A percentile compares a stretch with the other conserved stretches of the same genome.
phyloP scores from a whole-genome alignment of 2,888 invertebrate genomes.

The Melanchra persicariae region DNA sequence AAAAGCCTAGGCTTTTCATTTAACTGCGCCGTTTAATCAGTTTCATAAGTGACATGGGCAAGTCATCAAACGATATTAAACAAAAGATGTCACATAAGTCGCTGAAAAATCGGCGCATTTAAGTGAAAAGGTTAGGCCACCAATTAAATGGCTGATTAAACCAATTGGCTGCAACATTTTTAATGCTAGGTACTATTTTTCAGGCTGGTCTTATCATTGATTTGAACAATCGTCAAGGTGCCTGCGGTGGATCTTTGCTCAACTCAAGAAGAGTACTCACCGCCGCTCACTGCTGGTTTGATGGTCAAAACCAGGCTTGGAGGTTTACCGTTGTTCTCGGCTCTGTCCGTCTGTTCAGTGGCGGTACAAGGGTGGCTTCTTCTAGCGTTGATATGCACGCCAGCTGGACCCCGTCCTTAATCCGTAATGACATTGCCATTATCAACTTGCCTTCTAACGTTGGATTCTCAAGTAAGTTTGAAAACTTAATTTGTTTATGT shows the following conservation, averaged over 20 bases:
- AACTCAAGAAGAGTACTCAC: slow-evolving; percentile 74
- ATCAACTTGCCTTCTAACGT: slow-evolving; percentile 66
- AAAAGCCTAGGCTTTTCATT: too few relatives aligned
- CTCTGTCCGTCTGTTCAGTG: slow-evolving; percentile 31
- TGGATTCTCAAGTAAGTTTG: slow-evolving; percentile 65
- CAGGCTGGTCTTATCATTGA: slow-evolving; percentile 67
- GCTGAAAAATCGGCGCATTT: too few relatives aligned
- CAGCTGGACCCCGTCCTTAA: slow-evolving; percentile 70
- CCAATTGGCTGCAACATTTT: too few relatives aligned
- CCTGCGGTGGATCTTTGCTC: slow-evolving; percentile 77
- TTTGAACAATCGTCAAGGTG: slow-evolving; percentile 16
- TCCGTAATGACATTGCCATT: slow-evolving; percentile 78
- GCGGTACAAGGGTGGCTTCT: slow-evolving; percentile 50
- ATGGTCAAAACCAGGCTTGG: slow-evolving; percentile 34
- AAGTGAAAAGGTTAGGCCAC: too few relatives aligned
- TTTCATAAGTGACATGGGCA: too few relatives aligned
- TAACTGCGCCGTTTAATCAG: too few relatives aligned
- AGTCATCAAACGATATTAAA: too few relatives aligned
- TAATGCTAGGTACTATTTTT: neutral
- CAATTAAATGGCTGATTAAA: too few relatives aligned
- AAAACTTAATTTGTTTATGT: neutral
- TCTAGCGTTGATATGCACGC: slow-evolving; percentile 71
- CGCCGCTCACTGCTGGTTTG: slow-evolving; percentile 39
- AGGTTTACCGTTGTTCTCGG: slow-evolving; percentile 40
- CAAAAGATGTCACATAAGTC: too few relatives aligned